A percentile compares a stretch with the other conserved stretches of the same genome.
Conservation (phyloP, 35 echinoderm and acorn worm genomes). For the Amphiura filiformis region DNA sequence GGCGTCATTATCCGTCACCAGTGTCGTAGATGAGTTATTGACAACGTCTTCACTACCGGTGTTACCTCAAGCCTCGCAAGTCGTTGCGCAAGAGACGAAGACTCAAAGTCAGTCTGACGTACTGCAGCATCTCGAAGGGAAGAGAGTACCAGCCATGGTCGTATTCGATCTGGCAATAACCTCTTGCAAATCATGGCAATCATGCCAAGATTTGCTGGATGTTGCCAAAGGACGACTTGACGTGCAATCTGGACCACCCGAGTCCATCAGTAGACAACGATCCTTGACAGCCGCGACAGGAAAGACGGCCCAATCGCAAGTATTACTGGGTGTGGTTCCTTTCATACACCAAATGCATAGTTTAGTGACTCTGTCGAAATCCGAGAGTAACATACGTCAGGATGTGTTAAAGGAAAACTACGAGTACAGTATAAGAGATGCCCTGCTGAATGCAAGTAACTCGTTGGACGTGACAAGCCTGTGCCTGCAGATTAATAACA, state of each 20-base stretch:
- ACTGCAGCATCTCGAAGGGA: constrained; percentile 32
- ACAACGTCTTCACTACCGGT: constrained; percentile 55
- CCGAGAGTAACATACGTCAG: constrained; percentile 32
- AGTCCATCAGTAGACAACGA: neutral
- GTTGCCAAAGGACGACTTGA: constrained; percentile 58
- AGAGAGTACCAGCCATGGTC: constrained; percentile 63
- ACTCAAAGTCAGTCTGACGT: neutral
- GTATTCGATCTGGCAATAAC: constrained; percentile 85
- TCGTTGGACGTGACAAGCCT: constrained; percentile 40
- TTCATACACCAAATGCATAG: constrained; percentile 55
- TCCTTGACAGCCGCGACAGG: neutral
- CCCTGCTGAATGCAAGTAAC: constrained; percentile 29
- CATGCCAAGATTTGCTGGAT: constrained; percentile 67
- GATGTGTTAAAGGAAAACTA: constrained; percentile 32
- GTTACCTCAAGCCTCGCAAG: constrained; percentile 11
- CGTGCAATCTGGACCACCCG: neutral
- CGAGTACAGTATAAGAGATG: constrained; percentile 6
- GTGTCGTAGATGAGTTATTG: constrained; percentile 72
- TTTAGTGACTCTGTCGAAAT: constrained; percentile 22
- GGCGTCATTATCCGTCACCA: constrained; percentile 64
- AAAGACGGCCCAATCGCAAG: constrained; percentile 22
- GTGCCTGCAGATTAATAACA: constrained; percentile 39
- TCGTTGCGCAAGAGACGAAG: neutral
- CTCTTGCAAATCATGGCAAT: constrained; percentile 50
- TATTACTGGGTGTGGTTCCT: constrained; percentile 27